Conservation (phyloP, 2,797 vertebrate species). For the Hydrocynus forskahlii region DNA sequence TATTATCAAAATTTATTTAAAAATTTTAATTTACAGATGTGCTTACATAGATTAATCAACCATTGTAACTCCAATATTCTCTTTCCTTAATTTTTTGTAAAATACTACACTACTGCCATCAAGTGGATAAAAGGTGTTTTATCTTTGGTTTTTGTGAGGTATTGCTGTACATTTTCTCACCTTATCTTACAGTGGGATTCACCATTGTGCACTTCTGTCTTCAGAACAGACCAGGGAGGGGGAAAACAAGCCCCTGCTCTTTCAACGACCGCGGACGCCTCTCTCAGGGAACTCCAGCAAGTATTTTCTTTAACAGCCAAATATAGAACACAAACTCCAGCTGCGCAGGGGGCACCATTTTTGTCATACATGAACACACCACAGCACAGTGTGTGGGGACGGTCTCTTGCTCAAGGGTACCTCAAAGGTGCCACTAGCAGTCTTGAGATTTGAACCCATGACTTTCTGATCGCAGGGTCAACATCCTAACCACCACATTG, state of each 20-base stretch:
- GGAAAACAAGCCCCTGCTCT: neutral
- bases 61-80: neutral
- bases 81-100: neutral
- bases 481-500: too few relatives aligned
- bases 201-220: neutral
- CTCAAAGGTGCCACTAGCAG: too few relatives aligned
- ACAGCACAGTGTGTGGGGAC: too few relatives aligned
- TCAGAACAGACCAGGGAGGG: neutral
- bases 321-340: slow-evolving; percentile 12
- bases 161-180: neutral
- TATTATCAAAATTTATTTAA: too few relatives aligned
- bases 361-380: too few relatives aligned
- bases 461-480: too few relatives aligned
- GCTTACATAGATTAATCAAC: neutral
- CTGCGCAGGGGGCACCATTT: neutral
- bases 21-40: neutral
- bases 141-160: neutral
- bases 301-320: neutral
- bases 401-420: too few relatives aligned
- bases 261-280: neutral
- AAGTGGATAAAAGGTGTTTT: neutral
- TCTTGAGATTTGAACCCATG: too few relatives aligned
- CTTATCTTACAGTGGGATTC: neutral
- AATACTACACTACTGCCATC: neutral
- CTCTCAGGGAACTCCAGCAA: neutral